Conservation (phyloP, 2,797 vertebrate species). For the Agapornis canus region DNA sequence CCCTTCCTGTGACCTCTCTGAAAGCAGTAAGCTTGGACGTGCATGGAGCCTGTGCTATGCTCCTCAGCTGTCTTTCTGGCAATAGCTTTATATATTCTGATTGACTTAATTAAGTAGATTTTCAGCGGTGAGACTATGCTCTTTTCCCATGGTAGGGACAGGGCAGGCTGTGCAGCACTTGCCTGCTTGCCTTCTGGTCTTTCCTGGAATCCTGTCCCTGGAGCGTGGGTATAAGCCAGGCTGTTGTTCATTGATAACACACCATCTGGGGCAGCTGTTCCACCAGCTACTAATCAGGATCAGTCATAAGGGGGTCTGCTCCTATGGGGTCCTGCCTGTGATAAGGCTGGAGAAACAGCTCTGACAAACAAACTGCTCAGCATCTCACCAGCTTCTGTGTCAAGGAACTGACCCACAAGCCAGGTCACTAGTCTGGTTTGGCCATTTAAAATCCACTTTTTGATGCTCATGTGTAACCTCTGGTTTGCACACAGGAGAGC, state of each 20-base stretch:
- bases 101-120: background rate
- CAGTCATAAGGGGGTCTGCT: fast-evolving
- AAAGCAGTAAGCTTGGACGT: background rate
- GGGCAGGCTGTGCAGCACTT: background rate
- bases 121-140: background rate
- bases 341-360: background rate
- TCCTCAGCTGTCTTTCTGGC: background rate
- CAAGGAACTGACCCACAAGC: background rate
- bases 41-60: fast-evolving
- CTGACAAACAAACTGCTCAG: background rate
- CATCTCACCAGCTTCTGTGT: background rate
- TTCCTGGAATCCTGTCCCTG: background rate
- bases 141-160: background rate
- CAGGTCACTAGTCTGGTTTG: background rate
- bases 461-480: background rate
- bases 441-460: background rate
- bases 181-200: background rate
- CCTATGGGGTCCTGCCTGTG: background rate
- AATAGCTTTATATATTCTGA: fast-evolving
- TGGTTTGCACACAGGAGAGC: background rate
- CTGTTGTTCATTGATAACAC: background rate
- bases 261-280: fast-evolving
- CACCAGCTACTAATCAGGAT: background rate
- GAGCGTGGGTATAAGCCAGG: background rate
- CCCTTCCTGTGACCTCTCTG: background rate